Percentiles rank a stretch among this genome's conserved stretches.
Evolutionary conservation across 2,113 vertebrate species (phyloP).

Genomic region (Maccullochella peelii): DNA sequence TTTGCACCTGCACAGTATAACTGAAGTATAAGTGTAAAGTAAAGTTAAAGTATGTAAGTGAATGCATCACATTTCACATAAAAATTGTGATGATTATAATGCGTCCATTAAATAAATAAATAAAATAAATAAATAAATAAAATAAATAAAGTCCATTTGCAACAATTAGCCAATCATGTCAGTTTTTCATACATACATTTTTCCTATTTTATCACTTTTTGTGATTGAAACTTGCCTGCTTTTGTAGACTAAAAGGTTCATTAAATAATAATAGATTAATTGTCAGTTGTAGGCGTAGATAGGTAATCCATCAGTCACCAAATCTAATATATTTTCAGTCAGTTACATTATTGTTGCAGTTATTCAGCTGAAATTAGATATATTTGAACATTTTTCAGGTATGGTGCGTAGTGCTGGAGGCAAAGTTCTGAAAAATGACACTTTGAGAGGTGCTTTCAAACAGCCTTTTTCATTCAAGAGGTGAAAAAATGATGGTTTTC

Average conservation of each 20-base stretch:
- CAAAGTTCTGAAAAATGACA: slow-evolving; percentile 10
- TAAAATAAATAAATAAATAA: too few relatives aligned
- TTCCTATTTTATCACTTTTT: background rate
- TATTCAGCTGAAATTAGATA: background rate
- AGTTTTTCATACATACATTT: too few relatives aligned
- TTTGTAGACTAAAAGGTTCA: background rate
- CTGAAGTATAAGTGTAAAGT: background rate
- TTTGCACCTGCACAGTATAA: background rate
- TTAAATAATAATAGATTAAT: background rate
- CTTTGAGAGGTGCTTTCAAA: background rate
- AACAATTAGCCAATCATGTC: background rate
- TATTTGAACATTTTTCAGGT: background rate
- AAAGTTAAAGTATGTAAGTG: background rate
- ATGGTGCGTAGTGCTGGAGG: background rate
- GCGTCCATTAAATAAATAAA: too few relatives aligned
- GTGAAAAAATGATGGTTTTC: slow-evolving; percentile 2
- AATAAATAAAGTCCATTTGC: background rate
- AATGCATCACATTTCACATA: background rate
- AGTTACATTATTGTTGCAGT: background rate
- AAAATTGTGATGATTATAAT: too few relatives aligned
- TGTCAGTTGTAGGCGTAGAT: background rate
- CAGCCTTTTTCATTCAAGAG: background rate
- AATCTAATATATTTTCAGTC: background rate
- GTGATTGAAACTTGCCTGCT: too few relatives aligned
- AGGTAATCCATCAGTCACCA: background rate